These are phyloP conservation scores for Sebastes taczanowskii DNA, from an alignment of 2,797 vertebrate genomes.

Conservation along the genomic window DNA sequence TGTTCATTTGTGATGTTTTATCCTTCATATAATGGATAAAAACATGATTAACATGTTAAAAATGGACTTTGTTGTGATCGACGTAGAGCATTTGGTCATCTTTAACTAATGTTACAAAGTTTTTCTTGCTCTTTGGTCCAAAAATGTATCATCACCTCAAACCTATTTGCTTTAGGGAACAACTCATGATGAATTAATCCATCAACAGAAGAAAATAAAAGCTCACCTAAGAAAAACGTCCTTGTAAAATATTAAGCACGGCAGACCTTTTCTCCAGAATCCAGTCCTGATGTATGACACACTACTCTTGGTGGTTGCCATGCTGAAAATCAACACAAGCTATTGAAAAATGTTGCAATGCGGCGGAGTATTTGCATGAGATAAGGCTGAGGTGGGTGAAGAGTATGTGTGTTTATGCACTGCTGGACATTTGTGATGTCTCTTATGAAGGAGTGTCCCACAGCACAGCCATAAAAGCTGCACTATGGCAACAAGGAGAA, in stretches of 20 bases:
- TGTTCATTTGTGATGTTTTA: not conserved
- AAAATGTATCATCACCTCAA: not conserved
- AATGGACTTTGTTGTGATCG: not conserved
- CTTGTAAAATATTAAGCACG: not conserved
- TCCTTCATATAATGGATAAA: too few relatives aligned
- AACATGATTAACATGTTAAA: not conserved
- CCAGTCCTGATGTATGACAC: conserved; percentile 12
- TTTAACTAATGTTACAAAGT: not conserved
- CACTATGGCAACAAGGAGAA: not conserved
- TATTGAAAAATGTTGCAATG: conserved; percentile 47
- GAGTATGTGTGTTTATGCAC: not conserved
- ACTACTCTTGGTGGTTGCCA: not conserved
- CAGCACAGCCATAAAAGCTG: not conserved
- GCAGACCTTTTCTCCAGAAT: not conserved
- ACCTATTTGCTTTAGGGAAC: not conserved
- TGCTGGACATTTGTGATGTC: conserved; percentile 3
- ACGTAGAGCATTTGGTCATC: not conserved
- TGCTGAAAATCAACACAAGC: conserved; percentile 12
- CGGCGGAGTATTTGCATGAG: conserved; percentile 54
- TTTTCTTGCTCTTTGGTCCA: not conserved
- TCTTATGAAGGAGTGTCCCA: not conserved
- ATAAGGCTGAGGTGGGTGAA: conserved; percentile 44
- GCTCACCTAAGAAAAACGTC: not conserved
- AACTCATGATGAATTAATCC: not conserved
- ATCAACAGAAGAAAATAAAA: not conserved